These are phyloP conservation scores for Amniataba percoides DNA, from an alignment of 2,797 vertebrate genomes.

Conservation along the genomic window DNA sequence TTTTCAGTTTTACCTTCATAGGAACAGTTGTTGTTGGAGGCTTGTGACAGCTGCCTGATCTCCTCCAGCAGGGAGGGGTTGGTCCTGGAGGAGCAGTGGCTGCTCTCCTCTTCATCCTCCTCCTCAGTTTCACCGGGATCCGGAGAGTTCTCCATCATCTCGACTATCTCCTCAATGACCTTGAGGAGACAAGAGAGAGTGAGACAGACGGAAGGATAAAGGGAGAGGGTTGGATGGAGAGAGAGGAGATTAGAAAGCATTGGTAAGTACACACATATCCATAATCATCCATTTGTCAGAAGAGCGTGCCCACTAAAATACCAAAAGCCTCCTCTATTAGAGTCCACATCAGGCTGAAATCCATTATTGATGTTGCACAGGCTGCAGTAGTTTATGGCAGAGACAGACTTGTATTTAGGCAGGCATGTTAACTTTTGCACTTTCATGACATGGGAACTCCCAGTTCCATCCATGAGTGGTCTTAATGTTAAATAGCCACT, in stretches of 20 bases:
- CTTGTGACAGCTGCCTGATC: conserved; percentile 90
- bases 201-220: not conserved
- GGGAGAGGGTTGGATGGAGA: not conserved
- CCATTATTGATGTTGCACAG: conserved; percentile 39
- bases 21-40: conserved; percentile 93
- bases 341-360: conserved; percentile 7
- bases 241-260: conserved; percentile 9
- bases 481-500: not conserved
- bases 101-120: conserved; percentile 89
- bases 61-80: conserved; percentile 91
- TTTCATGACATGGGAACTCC: not conserved
- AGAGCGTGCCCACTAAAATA: conserved; percentile 9
- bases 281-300: conserved; percentile 35
- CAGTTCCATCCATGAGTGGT: not conserved
- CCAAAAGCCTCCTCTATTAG: conserved; percentile 3
- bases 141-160: conserved; percentile 97
- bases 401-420: not conserved
- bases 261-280: conserved; percentile 15
- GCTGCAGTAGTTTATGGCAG: not conserved
- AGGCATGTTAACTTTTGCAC: not conserved
- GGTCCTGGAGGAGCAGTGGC: conserved; percentile 84
- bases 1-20: conserved; percentile 86
- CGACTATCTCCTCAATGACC: conserved; percentile 96
- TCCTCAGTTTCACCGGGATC: conserved; percentile 93
- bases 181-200: conserved; percentile 54